A percentile compares a stretch with the other conserved stretches of the same genome.
These are phyloP conservation scores for Sarcophilus harrisii DNA, from an alignment of 2,797 vertebrate genomes.

Conservation along the genomic window DNA sequence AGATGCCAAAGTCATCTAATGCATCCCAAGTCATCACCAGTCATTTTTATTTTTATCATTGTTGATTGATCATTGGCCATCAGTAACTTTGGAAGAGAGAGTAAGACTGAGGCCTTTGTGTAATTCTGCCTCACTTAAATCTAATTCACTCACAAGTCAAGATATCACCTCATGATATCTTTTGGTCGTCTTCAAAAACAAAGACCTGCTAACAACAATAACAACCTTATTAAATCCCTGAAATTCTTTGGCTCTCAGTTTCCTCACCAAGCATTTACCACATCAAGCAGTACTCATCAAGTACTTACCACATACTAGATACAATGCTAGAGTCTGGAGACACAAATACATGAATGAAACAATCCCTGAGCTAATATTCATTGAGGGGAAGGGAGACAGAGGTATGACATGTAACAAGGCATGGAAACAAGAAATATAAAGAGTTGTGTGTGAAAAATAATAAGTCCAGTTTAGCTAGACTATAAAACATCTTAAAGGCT, in stretches of 20 bases:
- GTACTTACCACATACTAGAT: not conserved
- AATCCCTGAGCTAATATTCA: not conserved
- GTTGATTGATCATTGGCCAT: not conserved
- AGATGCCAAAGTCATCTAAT: not conserved
- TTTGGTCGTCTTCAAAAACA: not conserved
- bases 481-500: not conserved
- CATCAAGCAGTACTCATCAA: not conserved
- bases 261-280: not conserved
- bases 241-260: not conserved
- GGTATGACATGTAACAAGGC: not conserved
- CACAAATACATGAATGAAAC: not conserved
- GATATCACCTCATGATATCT: not conserved
- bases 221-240: not conserved
- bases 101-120: not conserved
- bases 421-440: not conserved
- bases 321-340: not conserved
- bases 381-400: not conserved
- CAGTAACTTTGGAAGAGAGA: not conserved
- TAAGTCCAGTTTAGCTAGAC: not conserved
- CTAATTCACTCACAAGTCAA: not conserved
- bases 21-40: not conserved
- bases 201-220: no score
- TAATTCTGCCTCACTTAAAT: not conserved
- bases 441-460: not conserved
- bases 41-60: not conserved